A percentile compares a stretch with the other conserved stretches of the same genome.
These are phyloP conservation scores for Hypothenemus hampei DNA, from an alignment of 1,140 invertebrate genomes.

Conservation along the genomic window DNA sequence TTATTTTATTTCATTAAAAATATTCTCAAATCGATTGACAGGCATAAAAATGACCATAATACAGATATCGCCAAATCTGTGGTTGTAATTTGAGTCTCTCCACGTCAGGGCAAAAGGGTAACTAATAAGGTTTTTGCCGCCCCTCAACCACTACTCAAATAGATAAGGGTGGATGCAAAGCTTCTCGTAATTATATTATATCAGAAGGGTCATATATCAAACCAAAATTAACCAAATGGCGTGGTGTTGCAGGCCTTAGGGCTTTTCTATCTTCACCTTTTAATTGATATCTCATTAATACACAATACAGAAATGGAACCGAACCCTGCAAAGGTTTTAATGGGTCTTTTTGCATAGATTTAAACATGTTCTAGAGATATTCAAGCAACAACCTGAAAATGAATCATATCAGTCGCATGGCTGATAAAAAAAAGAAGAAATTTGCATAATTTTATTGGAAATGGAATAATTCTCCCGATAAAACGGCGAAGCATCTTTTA, in stretches of 20 bases:
- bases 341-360: background rate
- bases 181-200: constrained; percentile 46
- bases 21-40: constrained; percentile 1
- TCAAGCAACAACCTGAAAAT: too few species aligned
- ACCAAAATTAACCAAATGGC: constrained; percentile 38
- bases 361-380: too few species aligned
- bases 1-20: too few species aligned
- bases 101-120: constrained; percentile 37
- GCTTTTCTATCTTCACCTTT: constrained; percentile 22
- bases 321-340: background rate
- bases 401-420: too few species aligned
- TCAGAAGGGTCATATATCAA: constrained; percentile 45
- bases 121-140: constrained; percentile 45
- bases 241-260: constrained; percentile 13
- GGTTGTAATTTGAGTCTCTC: constrained; percentile 36
- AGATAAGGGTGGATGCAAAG: constrained; percentile 45
- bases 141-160: constrained; percentile 45
- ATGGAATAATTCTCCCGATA: constrained; percentile 29
- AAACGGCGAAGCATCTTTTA: constrained; percentile 25
- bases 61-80: constrained; percentile 29
- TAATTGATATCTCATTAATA: constrained; percentile 26
- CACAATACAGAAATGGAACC: constrained; percentile 4
- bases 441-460: constrained; percentile 41
- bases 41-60: constrained; percentile 17
- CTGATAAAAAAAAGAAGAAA: constrained; percentile 36